Conservation (phyloP, 2,113 vertebrate species). For the Elachura formosa region DNA sequence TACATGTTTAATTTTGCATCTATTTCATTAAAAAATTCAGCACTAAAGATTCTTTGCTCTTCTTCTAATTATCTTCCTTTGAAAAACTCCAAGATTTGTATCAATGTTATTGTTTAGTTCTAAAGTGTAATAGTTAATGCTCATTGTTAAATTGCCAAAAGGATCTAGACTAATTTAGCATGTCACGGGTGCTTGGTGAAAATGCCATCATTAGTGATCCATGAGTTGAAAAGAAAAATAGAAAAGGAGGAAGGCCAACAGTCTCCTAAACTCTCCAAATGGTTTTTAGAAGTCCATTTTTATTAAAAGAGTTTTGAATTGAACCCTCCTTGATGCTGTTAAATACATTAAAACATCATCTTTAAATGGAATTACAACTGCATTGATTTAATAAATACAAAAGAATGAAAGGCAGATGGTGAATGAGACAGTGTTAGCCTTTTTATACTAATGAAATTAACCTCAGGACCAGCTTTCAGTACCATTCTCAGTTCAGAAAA, state of each 20-base stretch:
- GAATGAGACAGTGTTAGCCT: neutral
- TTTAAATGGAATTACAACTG: neutral
- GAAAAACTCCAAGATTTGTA: slow-evolving; percentile 36
- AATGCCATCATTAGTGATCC: slow-evolving; percentile 78
- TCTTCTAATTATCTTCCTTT: neutral
- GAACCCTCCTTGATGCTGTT: neutral
- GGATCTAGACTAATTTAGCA: slow-evolving; percentile 69
- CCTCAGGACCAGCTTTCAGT: neutral
- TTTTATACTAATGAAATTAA: neutral
- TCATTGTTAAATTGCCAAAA: slow-evolving; percentile 69
- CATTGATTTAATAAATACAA: neutral
- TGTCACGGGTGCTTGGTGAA: slow-evolving; percentile 64
- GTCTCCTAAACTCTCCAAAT: neutral
- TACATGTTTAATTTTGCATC: neutral
- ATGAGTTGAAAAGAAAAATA: slow-evolving; percentile 22
- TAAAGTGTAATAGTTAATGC: slow-evolving; percentile 52
- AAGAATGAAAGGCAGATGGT: neutral
- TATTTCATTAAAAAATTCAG: neutral
- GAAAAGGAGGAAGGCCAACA: neutral
- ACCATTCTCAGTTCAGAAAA: neutral
- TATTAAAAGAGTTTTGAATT: neutral
- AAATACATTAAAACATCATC: neutral
- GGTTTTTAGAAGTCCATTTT: neutral
- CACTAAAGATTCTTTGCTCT: neutral
- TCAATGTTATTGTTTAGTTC: slow-evolving; percentile 34